phyloP scores from a whole-genome alignment of 2,797 vertebrate species.

The Sphaeramia orbicularis region DNA sequence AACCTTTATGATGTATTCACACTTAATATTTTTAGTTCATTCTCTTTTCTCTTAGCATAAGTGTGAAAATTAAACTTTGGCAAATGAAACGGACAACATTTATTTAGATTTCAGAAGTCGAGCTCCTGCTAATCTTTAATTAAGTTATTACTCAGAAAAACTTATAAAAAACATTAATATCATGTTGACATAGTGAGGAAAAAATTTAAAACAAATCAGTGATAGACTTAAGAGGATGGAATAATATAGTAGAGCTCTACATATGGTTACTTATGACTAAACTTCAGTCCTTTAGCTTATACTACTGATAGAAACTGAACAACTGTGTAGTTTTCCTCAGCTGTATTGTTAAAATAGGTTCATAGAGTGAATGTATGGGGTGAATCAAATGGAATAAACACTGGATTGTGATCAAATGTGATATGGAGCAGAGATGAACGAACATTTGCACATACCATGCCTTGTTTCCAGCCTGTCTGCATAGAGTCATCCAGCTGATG shows the following conservation, averaged over 20 bases:
- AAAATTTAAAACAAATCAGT: constrained; percentile 5
- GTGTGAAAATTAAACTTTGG: not conserved
- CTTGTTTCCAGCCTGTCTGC: constrained; percentile 39
- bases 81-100: not conserved
- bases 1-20: constrained; percentile 27
- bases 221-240: not conserved
- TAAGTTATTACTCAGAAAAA: constrained; percentile 3
- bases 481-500: constrained; percentile 45
- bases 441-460: constrained; percentile 18
- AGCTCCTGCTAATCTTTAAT: constrained; percentile 4
- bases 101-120: constrained; percentile 1
- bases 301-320: constrained; percentile 11
- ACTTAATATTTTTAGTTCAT: constrained; percentile 12
- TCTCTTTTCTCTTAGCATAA: constrained; percentile 9
- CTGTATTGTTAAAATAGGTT: constrained; percentile 24
- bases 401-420: constrained; percentile 33
- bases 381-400: constrained; percentile 28
- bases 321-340: constrained; percentile 24
- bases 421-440: constrained; percentile 29
- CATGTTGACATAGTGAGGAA: not conserved
- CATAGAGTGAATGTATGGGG: constrained; percentile 5
- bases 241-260: no score
- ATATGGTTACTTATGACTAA: constrained; percentile 7
- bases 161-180: not conserved
- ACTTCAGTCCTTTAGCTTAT: constrained; percentile 10